Percentiles rank a stretch among this genome's conserved stretches.
phyloP scores from a whole-genome alignment of 2,113 vertebrate species.

The Ancistrus triradiatus region DNA sequence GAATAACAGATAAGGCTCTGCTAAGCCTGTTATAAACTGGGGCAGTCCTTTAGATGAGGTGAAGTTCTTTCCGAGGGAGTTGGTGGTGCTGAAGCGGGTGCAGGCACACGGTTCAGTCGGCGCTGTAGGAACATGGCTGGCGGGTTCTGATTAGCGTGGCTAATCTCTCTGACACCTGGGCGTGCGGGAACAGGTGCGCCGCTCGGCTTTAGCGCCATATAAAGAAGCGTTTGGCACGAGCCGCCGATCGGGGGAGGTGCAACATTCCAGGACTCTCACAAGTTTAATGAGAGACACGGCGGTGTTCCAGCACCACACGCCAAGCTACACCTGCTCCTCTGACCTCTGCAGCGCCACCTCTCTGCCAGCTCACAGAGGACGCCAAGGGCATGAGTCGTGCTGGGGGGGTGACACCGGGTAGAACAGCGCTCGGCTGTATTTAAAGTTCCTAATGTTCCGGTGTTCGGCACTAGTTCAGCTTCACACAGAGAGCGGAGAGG shows the following conservation, averaged over 20 bases:
- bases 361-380: slow-evolving; percentile 35
- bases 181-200: slow-evolving; percentile 32
- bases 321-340: slow-evolving; percentile 49
- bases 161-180: slow-evolving; percentile 32
- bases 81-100: too few species aligned
- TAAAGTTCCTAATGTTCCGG: too few species aligned
- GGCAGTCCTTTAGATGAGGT: too few species aligned
- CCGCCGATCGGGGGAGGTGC: slow-evolving; percentile 23
- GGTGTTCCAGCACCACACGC: slow-evolving; percentile 41
- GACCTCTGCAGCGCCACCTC: slow-evolving; percentile 51
- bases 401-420: neutral
- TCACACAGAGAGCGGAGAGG: too few species aligned
- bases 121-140: too few species aligned
- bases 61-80: too few species aligned
- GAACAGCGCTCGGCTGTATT: slow-evolving; percentile 31
- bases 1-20: too few species aligned
- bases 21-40: too few species aligned
- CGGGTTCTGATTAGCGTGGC: slow-evolving; percentile 15
- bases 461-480: too few species aligned
- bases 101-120: too few species aligned
- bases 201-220: slow-evolving; percentile 31
- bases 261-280: slow-evolving; percentile 39
- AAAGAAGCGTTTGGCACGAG: slow-evolving; percentile 23
- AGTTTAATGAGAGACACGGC: slow-evolving; percentile 45
- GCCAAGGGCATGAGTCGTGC: slow-evolving; percentile 29